A percentile compares a stretch with the other conserved stretches of the same genome.
phyloP scores from a whole-genome alignment of 2,888 invertebrate genomes.

The Noctua comes region DNA sequence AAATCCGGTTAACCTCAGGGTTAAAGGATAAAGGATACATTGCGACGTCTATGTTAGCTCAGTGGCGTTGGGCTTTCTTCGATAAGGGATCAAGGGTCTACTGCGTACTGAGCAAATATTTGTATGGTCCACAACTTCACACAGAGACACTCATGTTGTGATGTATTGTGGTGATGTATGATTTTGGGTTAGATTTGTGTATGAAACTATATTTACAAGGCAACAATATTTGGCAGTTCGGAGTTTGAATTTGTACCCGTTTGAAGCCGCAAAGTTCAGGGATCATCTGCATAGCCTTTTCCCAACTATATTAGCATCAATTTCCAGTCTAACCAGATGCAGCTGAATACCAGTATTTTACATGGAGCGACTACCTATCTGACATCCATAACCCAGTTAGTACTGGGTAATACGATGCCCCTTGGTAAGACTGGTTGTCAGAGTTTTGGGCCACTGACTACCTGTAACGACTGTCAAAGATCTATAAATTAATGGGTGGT shows the following conservation, averaged over 20 bases:
- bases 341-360: too few species aligned
- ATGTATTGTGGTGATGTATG: neutral
- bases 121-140: neutral
- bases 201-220: neutral
- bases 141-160: neutral
- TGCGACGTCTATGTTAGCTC: slow-evolving; percentile 9
- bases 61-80: neutral
- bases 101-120: slow-evolving; percentile 23
- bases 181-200: neutral
- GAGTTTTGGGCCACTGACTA: too few species aligned
- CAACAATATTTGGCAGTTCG: too few species aligned
- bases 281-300: neutral
- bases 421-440: too few species aligned
- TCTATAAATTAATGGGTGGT: too few species aligned
- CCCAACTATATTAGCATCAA: neutral
- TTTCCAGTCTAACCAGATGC: neutral
- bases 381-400: too few species aligned
- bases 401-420: too few species aligned
- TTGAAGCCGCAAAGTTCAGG: neutral
- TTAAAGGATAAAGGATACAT: slow-evolving; percentile 14
- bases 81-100: slow-evolving; percentile 12
- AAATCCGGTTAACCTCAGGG: neutral
- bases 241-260: neutral
- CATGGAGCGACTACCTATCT: too few species aligned
- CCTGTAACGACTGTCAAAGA: too few species aligned